These are phyloP conservation scores for Eonycteris spelaea DNA, from an alignment of 2,113 vertebrate genomes.

Conservation along the genomic window DNA sequence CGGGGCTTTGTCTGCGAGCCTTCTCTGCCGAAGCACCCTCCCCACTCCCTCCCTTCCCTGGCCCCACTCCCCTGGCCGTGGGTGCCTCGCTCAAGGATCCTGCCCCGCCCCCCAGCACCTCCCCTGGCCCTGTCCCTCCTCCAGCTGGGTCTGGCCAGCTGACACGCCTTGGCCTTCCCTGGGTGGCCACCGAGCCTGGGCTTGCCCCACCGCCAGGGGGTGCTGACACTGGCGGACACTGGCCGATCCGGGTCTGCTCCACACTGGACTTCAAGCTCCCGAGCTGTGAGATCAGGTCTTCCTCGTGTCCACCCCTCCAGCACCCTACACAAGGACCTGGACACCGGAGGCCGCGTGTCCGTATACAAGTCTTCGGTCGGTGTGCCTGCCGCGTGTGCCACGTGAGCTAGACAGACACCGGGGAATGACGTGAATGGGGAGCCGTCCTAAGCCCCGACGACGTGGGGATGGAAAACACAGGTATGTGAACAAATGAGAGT, in stretches of 20 bases:
- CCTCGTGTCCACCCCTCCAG: accelerated
- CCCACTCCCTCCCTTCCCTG: accelerated
- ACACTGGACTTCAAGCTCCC: neutral
- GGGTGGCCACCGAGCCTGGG: neutral
- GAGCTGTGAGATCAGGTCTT: accelerated
- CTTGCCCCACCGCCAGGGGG: no score
- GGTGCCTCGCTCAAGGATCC: neutral
- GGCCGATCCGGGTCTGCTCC: neutral
- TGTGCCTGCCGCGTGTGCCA: neutral
- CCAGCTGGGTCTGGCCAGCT: neutral
- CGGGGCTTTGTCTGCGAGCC: neutral
- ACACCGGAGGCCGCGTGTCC: neutral
- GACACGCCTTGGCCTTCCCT: neutral
- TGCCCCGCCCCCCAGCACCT: neutral
- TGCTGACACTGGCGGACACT: neutral
- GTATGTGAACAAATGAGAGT: accelerated
- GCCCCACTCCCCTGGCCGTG: no score
- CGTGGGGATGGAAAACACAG: accelerated
- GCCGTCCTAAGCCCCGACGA: accelerated
- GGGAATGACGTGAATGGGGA: accelerated
- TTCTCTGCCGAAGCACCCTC: neutral
- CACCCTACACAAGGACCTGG: neutral
- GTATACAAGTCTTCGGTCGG: accelerated
- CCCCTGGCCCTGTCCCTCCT: neutral
- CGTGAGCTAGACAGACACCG: accelerated